Conservation (phyloP, 2,797 vertebrate genomes). For the Tokudaia muenninki region DNA sequence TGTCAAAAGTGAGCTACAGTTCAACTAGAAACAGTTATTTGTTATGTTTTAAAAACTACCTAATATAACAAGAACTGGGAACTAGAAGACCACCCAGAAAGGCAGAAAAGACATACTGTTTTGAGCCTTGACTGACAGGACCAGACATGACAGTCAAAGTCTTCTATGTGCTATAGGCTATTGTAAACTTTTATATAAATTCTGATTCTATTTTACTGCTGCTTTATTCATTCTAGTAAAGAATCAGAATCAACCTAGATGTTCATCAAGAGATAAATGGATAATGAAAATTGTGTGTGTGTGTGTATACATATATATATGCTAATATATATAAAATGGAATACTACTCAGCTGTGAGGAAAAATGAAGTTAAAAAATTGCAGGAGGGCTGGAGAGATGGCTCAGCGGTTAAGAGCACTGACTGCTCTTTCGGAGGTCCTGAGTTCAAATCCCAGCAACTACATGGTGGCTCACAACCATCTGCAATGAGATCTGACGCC, state of each 20-base stretch:
- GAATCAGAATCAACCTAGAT: neutral
- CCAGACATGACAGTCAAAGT: neutral
- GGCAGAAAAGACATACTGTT: neutral
- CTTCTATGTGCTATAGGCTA: neutral
- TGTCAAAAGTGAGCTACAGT: conserved; percentile 20
- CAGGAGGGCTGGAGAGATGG: neutral
- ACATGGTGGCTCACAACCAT: too few relatives aligned
- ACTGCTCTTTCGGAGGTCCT: too few relatives aligned
- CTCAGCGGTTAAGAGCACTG: too few relatives aligned
- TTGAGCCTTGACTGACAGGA: neutral
- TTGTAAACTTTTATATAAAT: conserved; percentile 25
- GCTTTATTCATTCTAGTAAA: neutral
- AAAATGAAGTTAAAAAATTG: neutral
- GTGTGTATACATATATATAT: too few relatives aligned
- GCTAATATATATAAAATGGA: neutral
- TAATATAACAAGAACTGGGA: neutral
- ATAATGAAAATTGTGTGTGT: too few relatives aligned
- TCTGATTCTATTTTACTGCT: neutral
- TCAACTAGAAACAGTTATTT: neutral
- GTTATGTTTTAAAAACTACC: neutral
- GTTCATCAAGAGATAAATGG: neutral
- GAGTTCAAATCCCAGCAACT: too few relatives aligned
- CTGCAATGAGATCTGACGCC: too few relatives aligned
- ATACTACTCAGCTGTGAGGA: neutral
- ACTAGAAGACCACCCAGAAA: neutral